Evolutionary conservation across 2,113 vertebrate genomes (phyloP).

Genomic region (Bubalus kerabau): DNA sequence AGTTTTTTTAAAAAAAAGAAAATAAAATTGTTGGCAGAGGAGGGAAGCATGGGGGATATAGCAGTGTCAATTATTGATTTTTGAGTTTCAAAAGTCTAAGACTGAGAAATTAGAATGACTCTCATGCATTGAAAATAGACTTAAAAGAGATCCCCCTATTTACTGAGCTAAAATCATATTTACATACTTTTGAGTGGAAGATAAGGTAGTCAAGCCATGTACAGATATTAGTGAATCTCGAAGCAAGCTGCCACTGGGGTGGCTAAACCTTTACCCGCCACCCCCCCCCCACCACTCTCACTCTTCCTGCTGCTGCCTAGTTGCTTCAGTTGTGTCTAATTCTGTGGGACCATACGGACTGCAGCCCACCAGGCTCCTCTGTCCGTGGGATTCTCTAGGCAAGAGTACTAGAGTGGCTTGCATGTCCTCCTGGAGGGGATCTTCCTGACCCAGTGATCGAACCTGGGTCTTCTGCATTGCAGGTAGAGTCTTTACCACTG

Average conservation of each 20-base stretch:
- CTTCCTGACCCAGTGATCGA: not conserved
- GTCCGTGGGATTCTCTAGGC: not conserved
- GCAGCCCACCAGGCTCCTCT: not conserved
- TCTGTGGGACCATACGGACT: not conserved
- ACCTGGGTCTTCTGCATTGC: not conserved
- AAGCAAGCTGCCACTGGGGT: accelerated
- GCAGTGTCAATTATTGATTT: not conserved
- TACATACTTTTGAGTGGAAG: not conserved
- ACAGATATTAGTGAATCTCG: not conserved
- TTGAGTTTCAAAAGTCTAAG: not conserved
- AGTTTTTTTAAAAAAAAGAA: not conserved
- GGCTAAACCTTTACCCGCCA: not conserved
- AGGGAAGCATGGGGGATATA: not conserved
- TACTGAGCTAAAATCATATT: not conserved
- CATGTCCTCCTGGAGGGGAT: not conserved
- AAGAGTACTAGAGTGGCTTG: not conserved
- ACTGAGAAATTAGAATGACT: not conserved
- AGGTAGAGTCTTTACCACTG: not conserved
- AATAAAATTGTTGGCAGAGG: not conserved
- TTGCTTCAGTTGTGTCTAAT: not conserved
- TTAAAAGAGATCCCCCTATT: not conserved
- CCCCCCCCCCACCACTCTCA: not conserved
- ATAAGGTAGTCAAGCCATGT: not conserved
- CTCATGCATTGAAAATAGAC: not conserved
- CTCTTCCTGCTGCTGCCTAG: not conserved